Conservation (phyloP, 2,888 invertebrate species). For the Argyresthia goedartella region DNA sequence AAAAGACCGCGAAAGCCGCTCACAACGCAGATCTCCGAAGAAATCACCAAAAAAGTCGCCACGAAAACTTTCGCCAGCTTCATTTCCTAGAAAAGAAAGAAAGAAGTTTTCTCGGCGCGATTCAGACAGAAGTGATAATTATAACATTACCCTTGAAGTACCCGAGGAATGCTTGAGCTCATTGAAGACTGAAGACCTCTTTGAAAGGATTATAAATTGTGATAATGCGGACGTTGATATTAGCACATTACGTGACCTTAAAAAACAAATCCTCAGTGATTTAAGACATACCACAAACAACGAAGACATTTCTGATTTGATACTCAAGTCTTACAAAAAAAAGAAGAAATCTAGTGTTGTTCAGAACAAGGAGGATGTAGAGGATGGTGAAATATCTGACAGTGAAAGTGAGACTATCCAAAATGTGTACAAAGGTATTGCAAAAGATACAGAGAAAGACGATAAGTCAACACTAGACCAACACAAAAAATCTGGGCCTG, state of each 20-base stretch:
- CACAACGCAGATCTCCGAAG: conserved; percentile 34
- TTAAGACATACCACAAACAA: conserved; percentile 51
- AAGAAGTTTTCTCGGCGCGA: conserved; percentile 34
- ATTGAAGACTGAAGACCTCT: conserved; percentile 52
- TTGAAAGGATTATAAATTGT: conserved; percentile 54
- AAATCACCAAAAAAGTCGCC: conserved; percentile 29
- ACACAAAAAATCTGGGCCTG: conserved; percentile 15
- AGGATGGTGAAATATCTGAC: conserved; percentile 60
- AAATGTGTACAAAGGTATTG: conserved; percentile 50
- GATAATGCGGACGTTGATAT: conserved; percentile 59
- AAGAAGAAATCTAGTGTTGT: conserved; percentile 22
- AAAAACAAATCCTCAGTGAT: conserved; percentile 59
- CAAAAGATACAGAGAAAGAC: conserved; percentile 27
- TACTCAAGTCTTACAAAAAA: conserved; percentile 48
- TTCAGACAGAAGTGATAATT: conserved; percentile 23
- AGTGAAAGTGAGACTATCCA: conserved; percentile 60
- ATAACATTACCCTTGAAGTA: conserved; percentile 57
- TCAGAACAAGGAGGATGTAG: conserved; percentile 21
- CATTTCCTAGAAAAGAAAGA: conserved; percentile 40
- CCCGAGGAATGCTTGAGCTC: conserved; percentile 51
- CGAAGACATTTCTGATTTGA: conserved; percentile 57
- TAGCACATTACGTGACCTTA: conserved; percentile 52
- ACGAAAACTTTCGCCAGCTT: conserved; percentile 11
- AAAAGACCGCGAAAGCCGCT: conserved; percentile 24
- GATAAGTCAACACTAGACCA: neutral